Evolutionary conservation across 2,113 vertebrate species (phyloP).

Genomic region (Fulmarus glacialis): DNA sequence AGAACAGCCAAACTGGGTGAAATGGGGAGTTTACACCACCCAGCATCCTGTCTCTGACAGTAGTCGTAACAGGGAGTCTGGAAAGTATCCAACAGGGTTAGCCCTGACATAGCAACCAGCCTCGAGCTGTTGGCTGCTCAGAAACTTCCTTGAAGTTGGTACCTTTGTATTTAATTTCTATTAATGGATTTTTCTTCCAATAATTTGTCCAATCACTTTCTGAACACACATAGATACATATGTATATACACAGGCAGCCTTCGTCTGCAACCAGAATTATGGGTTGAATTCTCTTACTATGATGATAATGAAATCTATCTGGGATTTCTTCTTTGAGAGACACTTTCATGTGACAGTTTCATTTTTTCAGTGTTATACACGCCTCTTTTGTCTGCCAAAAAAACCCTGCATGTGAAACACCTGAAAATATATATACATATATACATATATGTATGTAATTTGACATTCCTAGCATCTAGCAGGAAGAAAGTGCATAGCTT

Average conservation of each 20-base stretch:
- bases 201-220: background rate
- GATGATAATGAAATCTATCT: constrained; percentile 85
- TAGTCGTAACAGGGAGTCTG: accelerated
- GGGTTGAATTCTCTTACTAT: constrained; percentile 85
- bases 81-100: background rate
- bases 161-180: background rate
- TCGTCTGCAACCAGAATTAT: constrained; percentile 90
- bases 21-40: background rate
- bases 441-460: background rate
- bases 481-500: background rate
- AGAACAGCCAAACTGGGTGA: background rate
- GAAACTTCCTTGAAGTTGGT: background rate
- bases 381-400: constrained; percentile 66
- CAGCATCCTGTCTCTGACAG: background rate
- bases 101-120: background rate
- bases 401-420: background rate
- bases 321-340: constrained; percentile 89
- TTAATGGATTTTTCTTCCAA: background rate
- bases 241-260: constrained; percentile 42
- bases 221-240: background rate
- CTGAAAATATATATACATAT: background rate
- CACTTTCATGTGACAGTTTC: constrained; percentile 81
- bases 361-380: constrained; percentile 80
- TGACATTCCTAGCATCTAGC: background rate
- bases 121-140: accelerated